Base-by-base conservation (phyloP, 2,888 invertebrate genomes). In the Scaptomyza cyrtandrae region DNA sequence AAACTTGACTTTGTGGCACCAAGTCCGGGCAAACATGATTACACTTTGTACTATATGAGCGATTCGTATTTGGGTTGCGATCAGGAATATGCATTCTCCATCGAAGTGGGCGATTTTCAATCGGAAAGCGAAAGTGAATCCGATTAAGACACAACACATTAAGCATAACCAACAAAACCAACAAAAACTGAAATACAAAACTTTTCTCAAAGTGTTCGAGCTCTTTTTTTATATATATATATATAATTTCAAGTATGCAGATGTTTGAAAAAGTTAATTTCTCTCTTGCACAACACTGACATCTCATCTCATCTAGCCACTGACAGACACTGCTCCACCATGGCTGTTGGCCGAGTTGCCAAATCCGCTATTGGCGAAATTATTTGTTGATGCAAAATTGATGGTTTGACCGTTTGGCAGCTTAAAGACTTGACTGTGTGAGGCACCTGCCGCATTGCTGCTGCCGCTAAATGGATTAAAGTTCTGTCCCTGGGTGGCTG, bases 11-110 rank as follows among this genome's bases (percentile, higher is more conserved):
- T 99, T 92, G 97, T 98, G 37, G 98, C 98, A 31, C 98, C 98
- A 0, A 94, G 95, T 67, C 94, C 97, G 0, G 97, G 98, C 6
- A 95, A 96, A 31, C 97, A 98, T 92, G 95, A 96, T 13, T 99
- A 98, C 93, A 98, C 97, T 0, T 93, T 99, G 55, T 99, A 98
- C 93, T 99, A 98, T 93, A 99, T 99, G 98, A 98, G 98, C 87
- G 99, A 99, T 92, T 97, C 99, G 0, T 99, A 99, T 92, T 95
- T 99, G 90, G 99, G 99, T 9, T 99, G 99, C 89, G 99, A 99
- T 94, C 99, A 99, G 93, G 99, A 99, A 93, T 99, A 99, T 93
- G 96, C 97, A 92, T 98, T 99, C 92, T 94, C 94, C 0, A 96
- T 97, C 13, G 95, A 96, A 77, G 97, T 98, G 6, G 95, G 94